Evolutionary conservation across 2,113 vertebrate species (phyloP), one percentile per base, ranked within the genome.

Genomic region (Mustela nigripes): DNA sequence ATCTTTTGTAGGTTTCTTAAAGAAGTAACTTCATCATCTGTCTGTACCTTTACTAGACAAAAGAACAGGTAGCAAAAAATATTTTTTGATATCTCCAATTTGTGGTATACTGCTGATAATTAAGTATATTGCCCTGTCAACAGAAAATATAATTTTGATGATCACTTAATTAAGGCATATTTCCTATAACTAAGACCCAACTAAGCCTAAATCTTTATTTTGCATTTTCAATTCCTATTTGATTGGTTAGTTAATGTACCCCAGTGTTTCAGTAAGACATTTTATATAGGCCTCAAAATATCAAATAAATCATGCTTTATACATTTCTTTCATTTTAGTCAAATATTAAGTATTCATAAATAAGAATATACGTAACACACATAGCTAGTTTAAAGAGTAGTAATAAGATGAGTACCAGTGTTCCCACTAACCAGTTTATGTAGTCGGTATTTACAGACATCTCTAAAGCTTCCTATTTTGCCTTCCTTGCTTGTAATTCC

Each of bases 121-220:
- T 76, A 71, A 84, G 60, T 42, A 22, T 28, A 83, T 45, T 84
- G 15, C 14, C 81, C 28, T 93, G 53, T 42, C 14, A 36, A 65
- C 11, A 93, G 22, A 86, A 91, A 91, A n/a, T 26, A 81, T 5
- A 58, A 89, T n/a, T 62, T 22, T 79, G n/a, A 67, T 73, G 58
- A 48, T 94, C 62, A 71, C 33, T 76, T 85, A 71, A 85, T 71
- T n/a, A 79, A 58, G 31, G 19, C 4, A 15, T 71, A 62, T 92
- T 81, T 96, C 85, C 56, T 94, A 28, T 86, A 74, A 36, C 42
- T 24, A 65, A 33, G 11, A 39, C 28, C 8, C 45, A 80, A 36
- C 56, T 92, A 42, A 94, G 36, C 28, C 24, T 12, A 90, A 50
- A 60, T 65, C 45, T 91, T 87, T 67, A 76, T 95, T 96, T 87